Base-by-base conservation (phyloP, 2,113 vertebrate species). In the Crypturellus undulatus region DNA sequence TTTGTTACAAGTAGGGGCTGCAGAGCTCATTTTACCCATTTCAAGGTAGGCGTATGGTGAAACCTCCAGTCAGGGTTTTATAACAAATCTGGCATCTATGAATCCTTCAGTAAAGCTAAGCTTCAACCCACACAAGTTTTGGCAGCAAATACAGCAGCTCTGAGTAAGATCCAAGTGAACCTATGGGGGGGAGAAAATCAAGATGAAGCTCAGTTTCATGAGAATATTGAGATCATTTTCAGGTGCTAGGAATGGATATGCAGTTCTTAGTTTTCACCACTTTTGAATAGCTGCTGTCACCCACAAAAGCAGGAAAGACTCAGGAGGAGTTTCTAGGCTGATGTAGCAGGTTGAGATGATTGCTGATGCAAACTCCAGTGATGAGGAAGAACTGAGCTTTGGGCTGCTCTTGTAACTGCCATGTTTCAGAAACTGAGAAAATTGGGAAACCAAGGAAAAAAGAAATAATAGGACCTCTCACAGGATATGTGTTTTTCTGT, bases 161-260 rank as follows among this genome's bases (percentile, higher is more conserved):
- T 11, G 40, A 78, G 14, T 70, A 45, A 84, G 58, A 84, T 34
- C 28, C 34, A 63, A 42, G 43, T 62, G 67, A 30, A 30, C 14
- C 87, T 51, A 8, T 2, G 1, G 4, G 3, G 12, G 12, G 1
- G 0, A 1, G 3, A 11, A 32, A 59, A 10, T 69, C 30, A 65
- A 2, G 38, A 22, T 83, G 30, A 20, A 17, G 10, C 22, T 43
- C 5, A 3, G 40, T 76, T 84, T 71, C 91, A 4, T 82, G 52
- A 79, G 22, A 82, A 36, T 42, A 30, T 12, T 12, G 17, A 67
- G 58, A 34, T 28, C 75, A 28, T 52, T 69, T 79, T 84, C 71
- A 69, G n/a, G 18, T 84, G 26, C 32, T 82, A 54, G 30, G 62
- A 79, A 21, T 49, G 52, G 47, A 64, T 94, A 16, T 93, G 6